Percentiles rank a stretch among this genome's conserved stretches.
phyloP scores from a whole-genome alignment of 2,113 vertebrate genomes.

The Sceloporus tristichus region DNA sequence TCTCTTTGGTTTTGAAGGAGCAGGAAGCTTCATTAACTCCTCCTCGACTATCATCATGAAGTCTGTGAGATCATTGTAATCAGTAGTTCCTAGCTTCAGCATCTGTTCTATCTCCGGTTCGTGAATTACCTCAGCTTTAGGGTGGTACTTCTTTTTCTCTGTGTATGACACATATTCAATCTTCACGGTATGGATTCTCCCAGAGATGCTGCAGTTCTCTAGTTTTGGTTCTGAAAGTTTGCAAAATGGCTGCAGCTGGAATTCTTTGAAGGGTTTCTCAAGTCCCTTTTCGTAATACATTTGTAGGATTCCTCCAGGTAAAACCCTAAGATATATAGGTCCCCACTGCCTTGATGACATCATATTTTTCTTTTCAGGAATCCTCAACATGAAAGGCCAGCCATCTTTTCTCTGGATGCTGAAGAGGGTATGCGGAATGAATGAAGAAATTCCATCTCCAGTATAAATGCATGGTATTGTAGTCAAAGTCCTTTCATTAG shows the following conservation, averaged over 20 bases:
- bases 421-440: constrained; percentile 84
- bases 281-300: constrained; percentile 96
- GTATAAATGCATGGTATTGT: constrained; percentile 44
- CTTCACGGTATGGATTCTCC: constrained; percentile 93
- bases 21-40: constrained; percentile 86
- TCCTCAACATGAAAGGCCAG: constrained; percentile 95
- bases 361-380: constrained; percentile 97
- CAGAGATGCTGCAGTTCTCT: constrained; percentile 88
- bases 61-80: constrained; percentile 87
- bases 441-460: constrained; percentile 61
- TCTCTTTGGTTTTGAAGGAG: constrained; percentile 78
- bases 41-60: constrained; percentile 89
- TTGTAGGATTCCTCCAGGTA: constrained; percentile 90
- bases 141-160: constrained; percentile 91
- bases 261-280: constrained; percentile 94
- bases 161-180: constrained; percentile 90
- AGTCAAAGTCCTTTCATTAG: constrained; percentile 25
- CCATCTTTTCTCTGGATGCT: constrained; percentile 85
- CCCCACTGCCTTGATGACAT: constrained; percentile 99
- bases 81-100: constrained; percentile 92
- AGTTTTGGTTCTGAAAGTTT: constrained; percentile 89
- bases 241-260: constrained; percentile 90
- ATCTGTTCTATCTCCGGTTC: constrained; percentile 91
- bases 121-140: constrained; percentile 87
- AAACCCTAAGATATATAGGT: constrained; percentile 90